Conservation (phyloP, 2,888 invertebrate genomes). For the Meghimatium bilineatum region DNA sequence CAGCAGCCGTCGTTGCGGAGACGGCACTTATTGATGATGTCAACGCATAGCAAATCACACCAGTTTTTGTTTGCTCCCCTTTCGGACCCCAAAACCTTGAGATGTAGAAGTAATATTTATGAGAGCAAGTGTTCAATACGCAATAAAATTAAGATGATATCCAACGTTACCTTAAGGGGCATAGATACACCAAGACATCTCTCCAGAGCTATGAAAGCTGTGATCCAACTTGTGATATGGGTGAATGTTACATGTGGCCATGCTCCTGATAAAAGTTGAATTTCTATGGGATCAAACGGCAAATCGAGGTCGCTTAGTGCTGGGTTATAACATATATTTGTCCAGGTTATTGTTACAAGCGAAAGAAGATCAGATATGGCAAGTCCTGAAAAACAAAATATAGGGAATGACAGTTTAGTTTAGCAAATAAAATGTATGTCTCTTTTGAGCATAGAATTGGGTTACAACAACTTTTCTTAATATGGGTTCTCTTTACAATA, state of each 20-base stretch:
- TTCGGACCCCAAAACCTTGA: no score
- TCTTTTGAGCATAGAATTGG: no score
- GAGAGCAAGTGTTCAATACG: background rate
- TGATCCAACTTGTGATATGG: constrained; percentile 29
- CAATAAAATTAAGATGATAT: background rate
- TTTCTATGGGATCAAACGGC: background rate
- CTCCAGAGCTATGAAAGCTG: constrained; percentile 12
- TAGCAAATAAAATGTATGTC: no score
- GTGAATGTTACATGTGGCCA: constrained; percentile 24
- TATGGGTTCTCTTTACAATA: no score
- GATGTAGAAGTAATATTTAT: no score
- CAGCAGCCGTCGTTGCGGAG: no score
- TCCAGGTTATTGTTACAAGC: constrained; percentile 28
- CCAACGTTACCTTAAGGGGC: constrained; percentile 4
- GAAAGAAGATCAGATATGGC: constrained; percentile 23
- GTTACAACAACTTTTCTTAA: no score
- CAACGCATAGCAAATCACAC: no score
- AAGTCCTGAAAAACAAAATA: constrained; percentile 1
- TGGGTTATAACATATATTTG: constrained; percentile 30
- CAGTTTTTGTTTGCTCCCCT: no score
- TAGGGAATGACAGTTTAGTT: no score
- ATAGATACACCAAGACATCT: constrained; percentile 24
- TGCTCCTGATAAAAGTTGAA: constrained; percentile 9
- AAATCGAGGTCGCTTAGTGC: constrained; percentile 8
- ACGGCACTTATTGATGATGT: no score